Evolutionary conservation across 1,140 invertebrate genomes (phyloP).

Genomic region (Drosophila nannoptera): DNA sequence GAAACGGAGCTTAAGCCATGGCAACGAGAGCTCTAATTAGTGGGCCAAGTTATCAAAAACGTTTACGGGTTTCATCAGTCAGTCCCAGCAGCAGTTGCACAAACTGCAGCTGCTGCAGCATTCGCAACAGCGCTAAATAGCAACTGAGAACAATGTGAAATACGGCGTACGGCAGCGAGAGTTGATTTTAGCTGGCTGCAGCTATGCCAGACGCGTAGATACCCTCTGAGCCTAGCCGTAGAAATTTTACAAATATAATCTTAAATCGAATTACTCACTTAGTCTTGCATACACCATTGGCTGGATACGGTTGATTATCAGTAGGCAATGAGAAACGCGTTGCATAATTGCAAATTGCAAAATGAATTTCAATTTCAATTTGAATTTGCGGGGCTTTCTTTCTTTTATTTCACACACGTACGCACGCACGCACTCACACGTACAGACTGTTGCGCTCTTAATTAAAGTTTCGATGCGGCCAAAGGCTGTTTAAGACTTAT

Average conservation of each 20-base stretch:
- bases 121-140: conserved; percentile 11
- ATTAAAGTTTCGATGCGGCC: conserved; percentile 2
- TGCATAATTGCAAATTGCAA: conserved; percentile 17
- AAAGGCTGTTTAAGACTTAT: neutral
- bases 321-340: conserved; percentile 17
- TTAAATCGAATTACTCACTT: no score
- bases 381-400: conserved; percentile 6
- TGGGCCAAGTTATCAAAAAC: conserved; percentile 31
- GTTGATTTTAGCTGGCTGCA: neutral
- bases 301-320: neutral
- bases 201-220: neutral
- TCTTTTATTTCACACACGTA: neutral
- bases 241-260: no score
- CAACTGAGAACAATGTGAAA: conserved; percentile 4
- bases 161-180: conserved; percentile 3
- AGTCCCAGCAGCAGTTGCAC: neutral
- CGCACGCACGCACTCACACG: neutral
- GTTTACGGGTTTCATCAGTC: conserved; percentile 30
- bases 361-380: conserved; percentile 30
- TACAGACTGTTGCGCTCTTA: conserved; percentile 1
- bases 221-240: neutral
- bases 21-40: conserved; percentile 29
- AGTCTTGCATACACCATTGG: neutral
- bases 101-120: conserved; percentile 5
- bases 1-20: neutral